Evolutionary conservation across 1,140 invertebrate species (phyloP).

Genomic region (Gonioctena quinquepunctata): DNA sequence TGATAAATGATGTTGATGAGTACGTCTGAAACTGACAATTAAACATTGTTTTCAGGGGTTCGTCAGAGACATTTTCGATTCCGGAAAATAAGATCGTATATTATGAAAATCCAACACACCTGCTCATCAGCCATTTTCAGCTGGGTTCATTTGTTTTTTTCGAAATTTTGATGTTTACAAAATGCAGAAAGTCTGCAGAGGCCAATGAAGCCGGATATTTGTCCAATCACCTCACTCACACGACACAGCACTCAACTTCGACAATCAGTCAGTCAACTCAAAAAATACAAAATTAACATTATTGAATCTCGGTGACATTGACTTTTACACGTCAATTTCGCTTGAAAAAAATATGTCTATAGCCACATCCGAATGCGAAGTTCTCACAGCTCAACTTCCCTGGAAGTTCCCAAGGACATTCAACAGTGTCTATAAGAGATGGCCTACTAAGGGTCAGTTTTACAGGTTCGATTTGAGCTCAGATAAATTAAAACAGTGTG

Average conservation of each 20-base stretch:
- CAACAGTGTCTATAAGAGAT: too few relatives aligned
- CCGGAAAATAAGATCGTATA: not conserved
- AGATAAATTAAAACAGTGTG: too few relatives aligned
- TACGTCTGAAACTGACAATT: not conserved
- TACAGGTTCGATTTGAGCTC: too few relatives aligned
- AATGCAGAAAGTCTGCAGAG: slow-evolving; percentile 2
- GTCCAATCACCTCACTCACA: slow-evolving; percentile 12
- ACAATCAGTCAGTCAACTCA: too few relatives aligned
- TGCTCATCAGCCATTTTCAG: slow-evolving; percentile 67
- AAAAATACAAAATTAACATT: too few relatives aligned
- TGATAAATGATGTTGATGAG: not conserved
- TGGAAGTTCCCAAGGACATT: too few relatives aligned
- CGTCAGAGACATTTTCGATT: not conserved
- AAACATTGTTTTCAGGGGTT: not conserved
- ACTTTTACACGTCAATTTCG: too few relatives aligned
- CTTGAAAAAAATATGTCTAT: too few relatives aligned
- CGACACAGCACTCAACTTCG: slow-evolving; percentile 15
- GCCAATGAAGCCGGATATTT: slow-evolving; percentile 19
- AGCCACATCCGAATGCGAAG: too few relatives aligned
- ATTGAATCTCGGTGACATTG: too few relatives aligned
- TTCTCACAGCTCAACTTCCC: too few relatives aligned
- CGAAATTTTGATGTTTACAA: slow-evolving; percentile 4
- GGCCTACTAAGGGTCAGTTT: too few relatives aligned
- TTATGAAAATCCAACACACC: slow-evolving; percentile 53
- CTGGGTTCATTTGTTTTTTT: slow-evolving; percentile 55